A percentile compares a stretch with the other conserved stretches of the same genome.
These are phyloP conservation scores for Caenorhabditis sinica DNA, from an alignment of 2,888 invertebrate genomes.

Conservation along the genomic window DNA sequence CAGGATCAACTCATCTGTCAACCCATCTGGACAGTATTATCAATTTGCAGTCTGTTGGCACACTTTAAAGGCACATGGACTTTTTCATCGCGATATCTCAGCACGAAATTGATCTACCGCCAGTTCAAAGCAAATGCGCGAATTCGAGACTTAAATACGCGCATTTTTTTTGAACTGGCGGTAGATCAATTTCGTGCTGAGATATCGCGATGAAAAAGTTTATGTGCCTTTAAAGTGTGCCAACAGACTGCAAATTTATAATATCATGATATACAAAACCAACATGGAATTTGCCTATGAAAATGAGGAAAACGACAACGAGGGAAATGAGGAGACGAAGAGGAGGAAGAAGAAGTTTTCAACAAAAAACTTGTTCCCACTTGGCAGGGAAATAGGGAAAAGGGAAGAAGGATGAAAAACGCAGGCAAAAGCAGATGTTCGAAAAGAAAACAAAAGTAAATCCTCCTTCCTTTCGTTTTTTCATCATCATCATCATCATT, in stretches of 20 bases:
- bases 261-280: too few relatives aligned
- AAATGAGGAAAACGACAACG: slow-evolving; percentile 23
- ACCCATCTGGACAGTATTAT: background rate
- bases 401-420: slow-evolving; percentile 8
- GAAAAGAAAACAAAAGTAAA: slow-evolving; percentile 47
- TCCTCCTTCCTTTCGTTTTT: slow-evolving; percentile 24
- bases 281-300: slow-evolving; percentile 24
- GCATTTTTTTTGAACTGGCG: too few relatives aligned
- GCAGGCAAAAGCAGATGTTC: slow-evolving; percentile 46
- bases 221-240: too few relatives aligned
- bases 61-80: too few relatives aligned
- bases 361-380: slow-evolving; percentile 45
- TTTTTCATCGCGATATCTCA: too few relatives aligned
- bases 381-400: slow-evolving; percentile 35
- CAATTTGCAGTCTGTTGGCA: too few relatives aligned
- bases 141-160: too few relatives aligned
- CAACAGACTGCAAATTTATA: too few relatives aligned
- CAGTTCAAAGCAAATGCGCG: too few relatives aligned
- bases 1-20: background rate
- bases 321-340: slow-evolving; percentile 15
- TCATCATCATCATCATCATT: slow-evolving; percentile 11
- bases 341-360: slow-evolving; percentile 14
- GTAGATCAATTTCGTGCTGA: too few relatives aligned
- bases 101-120: too few relatives aligned
- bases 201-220: too few relatives aligned